Evolutionary conservation across 2,797 vertebrate species (phyloP).

Genomic region (Margarornis squamiger): DNA sequence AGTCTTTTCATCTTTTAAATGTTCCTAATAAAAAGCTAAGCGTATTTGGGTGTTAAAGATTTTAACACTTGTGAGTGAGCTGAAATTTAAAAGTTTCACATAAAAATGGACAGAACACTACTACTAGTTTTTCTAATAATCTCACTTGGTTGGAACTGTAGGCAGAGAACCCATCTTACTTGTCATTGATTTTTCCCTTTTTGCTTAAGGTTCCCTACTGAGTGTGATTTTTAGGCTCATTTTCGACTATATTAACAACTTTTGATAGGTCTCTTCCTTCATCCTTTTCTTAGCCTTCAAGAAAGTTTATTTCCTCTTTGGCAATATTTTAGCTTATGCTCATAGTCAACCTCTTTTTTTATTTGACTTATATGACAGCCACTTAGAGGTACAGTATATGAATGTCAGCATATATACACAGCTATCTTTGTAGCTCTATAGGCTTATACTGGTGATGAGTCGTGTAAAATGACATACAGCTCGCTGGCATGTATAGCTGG

Average conservation of each 20-base stretch:
- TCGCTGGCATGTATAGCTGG: not conserved
- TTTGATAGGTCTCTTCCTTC: not conserved
- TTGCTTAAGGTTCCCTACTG: conserved; percentile 27
- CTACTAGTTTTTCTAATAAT: conserved; percentile 44
- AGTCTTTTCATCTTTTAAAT: not conserved
- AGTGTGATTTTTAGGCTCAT: conserved; percentile 22
- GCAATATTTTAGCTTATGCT: conserved; percentile 18
- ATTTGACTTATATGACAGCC: not conserved
- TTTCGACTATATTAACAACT: conserved; percentile 44
- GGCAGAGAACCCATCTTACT: conserved; percentile 35
- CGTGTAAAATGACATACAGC: not conserved
- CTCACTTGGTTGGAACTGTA: conserved; percentile 48
- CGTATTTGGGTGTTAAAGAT: not conserved
- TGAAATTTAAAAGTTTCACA: not conserved
- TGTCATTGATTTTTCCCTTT: conserved; percentile 62
- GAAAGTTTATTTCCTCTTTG: not conserved
- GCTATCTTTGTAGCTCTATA: not conserved
- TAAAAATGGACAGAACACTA: not conserved
- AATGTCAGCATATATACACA: not conserved
- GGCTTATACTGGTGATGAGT: not conserved
- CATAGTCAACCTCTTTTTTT: not conserved
- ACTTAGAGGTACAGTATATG: conserved; percentile 9
- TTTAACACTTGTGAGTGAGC: not conserved
- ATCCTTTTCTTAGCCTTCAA: not conserved
- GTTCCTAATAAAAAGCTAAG: not conserved